Base-by-base conservation (phyloP, 1,140 invertebrate species). In the Odontomachus brunneus region DNA sequence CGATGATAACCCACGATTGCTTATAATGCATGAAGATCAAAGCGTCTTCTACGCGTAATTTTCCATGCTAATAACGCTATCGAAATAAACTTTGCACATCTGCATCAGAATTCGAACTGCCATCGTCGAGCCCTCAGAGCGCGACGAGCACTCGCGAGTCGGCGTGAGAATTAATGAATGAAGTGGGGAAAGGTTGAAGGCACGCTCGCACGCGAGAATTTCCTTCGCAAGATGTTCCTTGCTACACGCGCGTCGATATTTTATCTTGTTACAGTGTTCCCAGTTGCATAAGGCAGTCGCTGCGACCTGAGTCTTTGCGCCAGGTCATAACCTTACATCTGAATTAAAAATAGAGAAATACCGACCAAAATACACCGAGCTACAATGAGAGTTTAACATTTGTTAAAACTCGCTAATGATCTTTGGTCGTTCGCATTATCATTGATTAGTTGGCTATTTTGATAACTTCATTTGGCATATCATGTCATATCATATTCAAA, bases 11-110 rank as follows among this genome's bases (percentile, higher is more conserved):
- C 38, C 38, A 1, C 38, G 9, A 44, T 44, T 7, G 38, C 3
- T 33, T 44, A 44, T 1, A 44, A 11, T 11, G 9, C 38, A 44
- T 7, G 38, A 7, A 9, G 38, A 44, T 44, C 9, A 44, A 44
- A 44, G 38, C 38, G 15, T 12, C 4, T 57, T 5, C 0, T 5
- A 17, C 33, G 49, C 29, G 82, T 72, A 78, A 85, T 24, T 53
- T 83, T 76, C 81, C 84, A 66, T 51, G 51, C 24, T 44, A 81
- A 83, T 76, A 85, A 83, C 15, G 51, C 24, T 86, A 84, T 84
- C 74, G 49, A 80, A 84, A 65, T 84, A 84, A 85, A 76, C 65
- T 53, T 69, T 26, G 73, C 65, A 33, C 72, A 72, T 85, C 72
- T 74, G 59, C 60, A 38, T 48, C 44, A 4, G 1, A 11, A 1